Conservation (phyloP, 2,888 invertebrate genomes). For the Drosophila niveifrons region DNA sequence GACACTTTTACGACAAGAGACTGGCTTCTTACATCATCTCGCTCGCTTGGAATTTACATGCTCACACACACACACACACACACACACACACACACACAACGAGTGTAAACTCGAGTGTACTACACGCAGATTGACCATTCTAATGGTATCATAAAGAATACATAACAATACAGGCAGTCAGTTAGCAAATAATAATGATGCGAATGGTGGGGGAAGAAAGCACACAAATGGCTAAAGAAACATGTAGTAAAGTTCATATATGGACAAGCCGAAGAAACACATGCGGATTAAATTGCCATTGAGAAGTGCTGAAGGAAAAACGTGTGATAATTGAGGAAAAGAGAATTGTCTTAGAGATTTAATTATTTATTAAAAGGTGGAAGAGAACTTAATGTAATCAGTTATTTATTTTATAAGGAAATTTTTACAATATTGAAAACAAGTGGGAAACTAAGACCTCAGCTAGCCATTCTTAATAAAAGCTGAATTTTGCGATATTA, state of each 20-base stretch:
- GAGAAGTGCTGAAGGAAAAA: no score
- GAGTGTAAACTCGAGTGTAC: slow-evolving; percentile 11
- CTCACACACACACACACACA: background rate
- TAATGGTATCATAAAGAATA: background rate
- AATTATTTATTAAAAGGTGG: no score
- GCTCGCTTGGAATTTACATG: slow-evolving; percentile 1
- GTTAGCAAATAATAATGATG: background rate
- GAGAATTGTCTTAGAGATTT: no score
- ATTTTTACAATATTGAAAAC: no score
- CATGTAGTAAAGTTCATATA: background rate
- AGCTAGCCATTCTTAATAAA: no score
- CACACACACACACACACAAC: background rate
- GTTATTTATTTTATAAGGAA: no score
- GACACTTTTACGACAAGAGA: slow-evolving; percentile 39
- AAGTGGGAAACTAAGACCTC: no score
- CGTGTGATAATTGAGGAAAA: no score
- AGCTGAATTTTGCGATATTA: no score
- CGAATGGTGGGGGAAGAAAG: background rate
- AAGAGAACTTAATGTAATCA: no score
- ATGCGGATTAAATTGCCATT: background rate
- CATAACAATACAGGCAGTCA: background rate
- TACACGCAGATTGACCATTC: background rate
- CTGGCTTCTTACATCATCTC: slow-evolving; percentile 20
- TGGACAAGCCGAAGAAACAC: background rate
- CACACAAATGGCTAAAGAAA: background rate